A percentile compares a stretch with the other conserved stretches of the same genome.
These are phyloP conservation scores for Bombus pyrosoma DNA, from an alignment of 1,140 invertebrate species.

Conservation along the genomic window DNA sequence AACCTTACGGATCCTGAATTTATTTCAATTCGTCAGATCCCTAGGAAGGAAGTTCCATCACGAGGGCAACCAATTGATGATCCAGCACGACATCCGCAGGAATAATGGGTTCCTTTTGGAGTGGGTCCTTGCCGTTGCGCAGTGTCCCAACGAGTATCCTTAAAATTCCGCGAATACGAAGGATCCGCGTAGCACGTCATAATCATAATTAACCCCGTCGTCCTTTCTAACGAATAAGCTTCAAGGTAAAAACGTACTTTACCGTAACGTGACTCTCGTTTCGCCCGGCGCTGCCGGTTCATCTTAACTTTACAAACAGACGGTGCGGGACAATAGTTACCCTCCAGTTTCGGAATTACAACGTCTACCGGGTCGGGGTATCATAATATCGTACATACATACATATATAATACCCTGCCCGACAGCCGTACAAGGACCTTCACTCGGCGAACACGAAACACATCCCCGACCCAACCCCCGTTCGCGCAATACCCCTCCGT, in stretches of 20 bases:
- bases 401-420: constrained; percentile 66
- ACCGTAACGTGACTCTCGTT: constrained; percentile 62
- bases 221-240: constrained; percentile 63
- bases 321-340: constrained; percentile 62
- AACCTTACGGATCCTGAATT: not conserved
- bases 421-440: constrained; percentile 68
- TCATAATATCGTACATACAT: constrained; percentile 66
- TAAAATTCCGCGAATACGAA: constrained; percentile 36
- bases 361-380: constrained; percentile 57
- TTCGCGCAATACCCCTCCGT: constrained; percentile 17
- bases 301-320: constrained; percentile 62
- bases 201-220: constrained; percentile 50
- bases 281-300: constrained; percentile 51
- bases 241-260: constrained; percentile 54
- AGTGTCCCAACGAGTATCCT: constrained; percentile 37
- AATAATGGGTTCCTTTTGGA: constrained; percentile 13
- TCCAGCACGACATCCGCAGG: not conserved
- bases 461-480: constrained; percentile 16
- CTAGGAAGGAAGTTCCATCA: not conserved
- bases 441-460: constrained; percentile 63
- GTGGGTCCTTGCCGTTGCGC: constrained; percentile 4
- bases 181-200: constrained; percentile 26
- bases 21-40: not conserved
- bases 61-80: constrained; percentile 13
- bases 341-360: constrained; percentile 61